Conservation (phyloP, 1,140 invertebrate species). For the Maconellicoccus hirsutus region DNA sequence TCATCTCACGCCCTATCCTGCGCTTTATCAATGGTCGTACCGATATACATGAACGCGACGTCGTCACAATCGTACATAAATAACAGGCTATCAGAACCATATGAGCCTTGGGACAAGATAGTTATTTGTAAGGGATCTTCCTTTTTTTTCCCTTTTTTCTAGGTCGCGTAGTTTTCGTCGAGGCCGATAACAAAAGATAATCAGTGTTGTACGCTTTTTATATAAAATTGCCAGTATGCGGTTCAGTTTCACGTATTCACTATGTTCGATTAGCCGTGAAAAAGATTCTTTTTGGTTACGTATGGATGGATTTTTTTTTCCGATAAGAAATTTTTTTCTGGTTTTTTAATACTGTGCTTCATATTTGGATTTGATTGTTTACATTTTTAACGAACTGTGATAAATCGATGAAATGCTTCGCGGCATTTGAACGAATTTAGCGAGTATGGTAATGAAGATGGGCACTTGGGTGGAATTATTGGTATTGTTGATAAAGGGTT, state of each 20-base stretch:
- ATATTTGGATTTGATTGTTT: not conserved
- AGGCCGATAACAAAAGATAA: conserved; percentile 9
- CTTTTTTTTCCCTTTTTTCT: not conserved
- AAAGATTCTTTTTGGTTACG: not conserved
- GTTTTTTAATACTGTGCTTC: not conserved
- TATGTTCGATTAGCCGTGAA: not conserved
- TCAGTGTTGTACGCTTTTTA: not conserved
- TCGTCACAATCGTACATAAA: not conserved
- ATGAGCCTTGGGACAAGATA: not conserved
- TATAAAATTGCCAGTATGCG: not conserved
- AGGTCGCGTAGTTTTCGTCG: not conserved
- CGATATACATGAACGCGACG: not conserved
- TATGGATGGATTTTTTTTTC: not conserved
- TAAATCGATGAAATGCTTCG: not conserved
- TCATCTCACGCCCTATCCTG: not conserved
- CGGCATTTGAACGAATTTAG: not conserved
- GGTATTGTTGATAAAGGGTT: too few species aligned
- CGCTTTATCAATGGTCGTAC: not conserved
- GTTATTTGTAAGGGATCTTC: not conserved
- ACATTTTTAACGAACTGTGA: not conserved
- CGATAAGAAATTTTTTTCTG: not conserved
- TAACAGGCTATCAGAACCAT: not conserved
- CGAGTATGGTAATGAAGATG: too few species aligned
- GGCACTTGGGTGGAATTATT: too few species aligned
- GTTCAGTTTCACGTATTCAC: not conserved